These are phyloP conservation scores for Lepidochitona cinerea DNA, from an alignment of 2,888 invertebrate species.

Conservation along the genomic window DNA sequence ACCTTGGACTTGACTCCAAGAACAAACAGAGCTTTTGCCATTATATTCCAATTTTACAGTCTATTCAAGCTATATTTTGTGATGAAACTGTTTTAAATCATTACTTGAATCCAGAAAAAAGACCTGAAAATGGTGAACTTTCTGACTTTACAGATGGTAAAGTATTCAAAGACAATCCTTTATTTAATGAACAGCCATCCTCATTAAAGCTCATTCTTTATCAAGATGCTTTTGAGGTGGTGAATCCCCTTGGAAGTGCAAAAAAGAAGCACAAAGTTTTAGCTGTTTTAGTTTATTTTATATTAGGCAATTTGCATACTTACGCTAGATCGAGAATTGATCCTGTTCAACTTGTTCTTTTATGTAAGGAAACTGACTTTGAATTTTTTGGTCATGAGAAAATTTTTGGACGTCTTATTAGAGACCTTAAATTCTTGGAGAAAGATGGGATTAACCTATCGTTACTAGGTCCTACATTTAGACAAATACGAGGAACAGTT, in stretches of 20 bases:
- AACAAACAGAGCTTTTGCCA: not conserved
- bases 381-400: not conserved
- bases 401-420: not conserved
- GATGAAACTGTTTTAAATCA: conserved; percentile 1
- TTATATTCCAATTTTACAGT: conserved; percentile 18
- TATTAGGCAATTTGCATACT: not conserved
- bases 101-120: not conserved
- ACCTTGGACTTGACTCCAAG: not conserved
- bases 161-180: conserved; percentile 10
- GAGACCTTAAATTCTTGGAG: not conserved
- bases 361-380: not conserved
- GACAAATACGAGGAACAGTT: not conserved
- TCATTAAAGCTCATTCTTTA: not conserved
- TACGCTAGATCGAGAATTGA: not conserved
- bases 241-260: not conserved
- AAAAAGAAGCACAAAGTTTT: not conserved
- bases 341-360: conserved; percentile 2
- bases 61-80: not conserved
- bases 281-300: not conserved
- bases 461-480: not conserved
- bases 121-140: not conserved
- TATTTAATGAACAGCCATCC: conserved; percentile 4
- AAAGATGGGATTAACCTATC: not conserved
- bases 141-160: conserved; percentile 5
- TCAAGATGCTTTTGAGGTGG: conserved; percentile 3